Evolutionary conservation across 2,888 invertebrate species (phyloP), one percentile per base, ranked within the genome.

Genomic region (Flabesymbios commensalis): DNA sequence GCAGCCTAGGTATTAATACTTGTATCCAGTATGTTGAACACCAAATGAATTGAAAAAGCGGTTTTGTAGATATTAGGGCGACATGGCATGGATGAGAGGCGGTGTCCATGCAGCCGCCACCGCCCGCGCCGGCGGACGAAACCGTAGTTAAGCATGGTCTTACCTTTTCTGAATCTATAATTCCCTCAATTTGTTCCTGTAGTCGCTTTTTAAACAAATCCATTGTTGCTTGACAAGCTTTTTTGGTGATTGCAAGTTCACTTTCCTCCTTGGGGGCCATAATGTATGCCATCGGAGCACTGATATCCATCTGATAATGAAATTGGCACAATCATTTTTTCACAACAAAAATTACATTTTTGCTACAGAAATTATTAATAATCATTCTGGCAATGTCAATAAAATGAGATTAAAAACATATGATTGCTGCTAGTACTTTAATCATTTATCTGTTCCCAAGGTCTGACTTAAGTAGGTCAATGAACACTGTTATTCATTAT

Each of bases 151-250:
- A n/a, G n/a, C n/a, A n/a, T n/a, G 28, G 24, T 7, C 22, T 17
- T 5, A 82, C 82, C 78, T 83, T 94, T 81, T 99, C 99, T 3
- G 93, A 90, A 87, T 99, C 98, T 78, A 99, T 94, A 72, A 98
- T 94, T 82, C 96, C 96, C 91, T 98, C 95, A 69, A 99, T 92
- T 84, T 98, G 94, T 83, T 96, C 94, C 82, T 94, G 93, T 43
- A 99, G 87, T 84, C 94, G 96, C 83, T 98, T 98, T 52, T 90
- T 92, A 82, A 96, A 99, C 17, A 99, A 90, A 84, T 97, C 96
- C 58, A 93, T 91, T 10, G 96, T 93, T 14, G 94, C 93, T 79
- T 91, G 85, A 73, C 92, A 92, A 0, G 99, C 96, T 84, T 94
- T 94, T 78, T 93, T 94, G 57, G 97, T 89, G 7, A 91, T 90